Percentiles rank a stretch among this genome's conserved stretches.
phyloP scores from a whole-genome alignment of 2,113 vertebrate genomes.

The Pangasianodon gigas region DNA sequence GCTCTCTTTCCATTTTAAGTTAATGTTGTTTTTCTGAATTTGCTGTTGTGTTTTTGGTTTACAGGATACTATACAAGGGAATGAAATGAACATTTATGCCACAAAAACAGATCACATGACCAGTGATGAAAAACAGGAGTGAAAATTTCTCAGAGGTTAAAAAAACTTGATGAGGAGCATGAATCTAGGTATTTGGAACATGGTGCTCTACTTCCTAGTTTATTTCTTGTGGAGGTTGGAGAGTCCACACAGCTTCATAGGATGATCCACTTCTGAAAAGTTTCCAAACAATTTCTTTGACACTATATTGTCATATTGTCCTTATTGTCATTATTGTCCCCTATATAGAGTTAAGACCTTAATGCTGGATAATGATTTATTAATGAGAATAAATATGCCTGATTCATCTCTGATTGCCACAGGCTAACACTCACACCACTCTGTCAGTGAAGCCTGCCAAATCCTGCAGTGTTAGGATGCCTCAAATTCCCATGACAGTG shows the following conservation, averaged over 20 bases:
- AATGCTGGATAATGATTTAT: constrained; percentile 35
- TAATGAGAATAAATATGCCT: constrained; percentile 11
- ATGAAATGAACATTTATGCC: constrained; percentile 20
- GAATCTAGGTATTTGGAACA: constrained; percentile 51
- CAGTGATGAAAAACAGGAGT: background rate
- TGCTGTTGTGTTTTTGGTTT: background rate
- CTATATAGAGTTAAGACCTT: background rate
- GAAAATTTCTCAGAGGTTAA: constrained; percentile 10
- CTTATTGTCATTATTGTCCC: background rate
- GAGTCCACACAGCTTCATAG: constrained; percentile 5
- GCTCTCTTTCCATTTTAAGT: background rate
- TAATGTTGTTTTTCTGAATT: background rate
- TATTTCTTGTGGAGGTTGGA: constrained; percentile 13
- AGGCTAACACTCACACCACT: constrained; percentile 18
- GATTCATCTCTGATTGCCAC: constrained; percentile 12
- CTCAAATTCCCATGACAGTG: constrained; percentile 48
- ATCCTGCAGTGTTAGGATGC: constrained; percentile 31
- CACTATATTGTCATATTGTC: background rate
- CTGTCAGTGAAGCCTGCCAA: constrained; percentile 12
- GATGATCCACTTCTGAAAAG: constrained; percentile 33
- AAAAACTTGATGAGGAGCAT: constrained; percentile 10
- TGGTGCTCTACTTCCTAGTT: constrained; percentile 47
- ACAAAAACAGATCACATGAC: background rate
- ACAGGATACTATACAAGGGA: background rate
- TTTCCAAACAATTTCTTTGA: constrained; percentile 15